Percentiles rank a stretch among this genome's conserved stretches.
These are phyloP conservation scores for Danio albolineatus DNA, from an alignment of 2,797 vertebrate species.

Conservation along the genomic window DNA sequence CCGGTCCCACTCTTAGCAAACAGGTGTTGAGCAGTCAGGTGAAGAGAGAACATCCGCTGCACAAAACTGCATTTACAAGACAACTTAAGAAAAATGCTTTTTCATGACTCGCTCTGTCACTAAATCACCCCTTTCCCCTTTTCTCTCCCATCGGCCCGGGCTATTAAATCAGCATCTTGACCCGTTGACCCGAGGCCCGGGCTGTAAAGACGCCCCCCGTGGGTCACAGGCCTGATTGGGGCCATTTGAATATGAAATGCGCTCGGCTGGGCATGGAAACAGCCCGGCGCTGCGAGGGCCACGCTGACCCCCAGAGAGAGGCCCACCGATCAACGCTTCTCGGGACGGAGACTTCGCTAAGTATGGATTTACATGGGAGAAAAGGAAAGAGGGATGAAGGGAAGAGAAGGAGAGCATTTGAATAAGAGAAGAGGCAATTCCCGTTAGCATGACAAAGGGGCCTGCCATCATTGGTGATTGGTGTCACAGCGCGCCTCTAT, in stretches of 20 bases:
- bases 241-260: constrained; percentile 89
- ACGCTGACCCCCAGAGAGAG: constrained; percentile 80
- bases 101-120: constrained; percentile 82
- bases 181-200: constrained; percentile 78
- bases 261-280: constrained; percentile 81
- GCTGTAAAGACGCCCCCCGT: constrained; percentile 82
- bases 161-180: constrained; percentile 87
- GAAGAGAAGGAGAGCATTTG: constrained; percentile 79
- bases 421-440: constrained; percentile 84
- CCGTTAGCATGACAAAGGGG: constrained; percentile 86
- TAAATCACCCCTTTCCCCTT: constrained; percentile 78
- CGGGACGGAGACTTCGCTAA: constrained; percentile 61
- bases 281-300: constrained; percentile 75
- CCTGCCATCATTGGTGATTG: constrained; percentile 85
- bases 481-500: constrained; percentile 83
- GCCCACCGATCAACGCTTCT: constrained; percentile 70
- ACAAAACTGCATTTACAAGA: constrained; percentile 81
- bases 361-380: constrained; percentile 78
- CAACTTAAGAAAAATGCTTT: constrained; percentile 83
- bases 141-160: constrained; percentile 72
- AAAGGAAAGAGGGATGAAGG: constrained; percentile 57
- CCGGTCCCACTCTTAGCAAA: constrained; percentile 29
- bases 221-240: constrained; percentile 83
- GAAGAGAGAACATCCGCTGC: constrained; percentile 60
- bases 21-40: constrained; percentile 65